Evolutionary conservation across 2,888 invertebrate genomes (phyloP), one percentile per base, ranked within the genome.

Genomic region (Formica aserva): DNA sequence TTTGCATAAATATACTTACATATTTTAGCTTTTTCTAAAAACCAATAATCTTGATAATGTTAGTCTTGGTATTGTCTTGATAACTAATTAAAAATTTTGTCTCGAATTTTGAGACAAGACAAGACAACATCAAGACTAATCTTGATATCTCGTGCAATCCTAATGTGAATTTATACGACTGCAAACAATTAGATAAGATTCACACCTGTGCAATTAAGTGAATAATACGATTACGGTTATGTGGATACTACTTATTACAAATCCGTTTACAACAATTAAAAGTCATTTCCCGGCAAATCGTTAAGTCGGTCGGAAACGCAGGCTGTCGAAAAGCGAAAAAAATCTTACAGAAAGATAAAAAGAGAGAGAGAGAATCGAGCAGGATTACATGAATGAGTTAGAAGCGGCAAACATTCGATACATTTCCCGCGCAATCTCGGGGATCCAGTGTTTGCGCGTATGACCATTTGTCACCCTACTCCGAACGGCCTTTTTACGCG

Each of bases 381-480:
- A 15, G 29, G 18, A 26, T 22, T 38, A 55, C 22, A 35, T 9
- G 78, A 80, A 32, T 35, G 78, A 72, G 60, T 60, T 80, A 35
- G 72, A 57, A n/a, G 60, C 9, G 35, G 45, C 60, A 35, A 80
- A 80, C 74, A 72, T 80, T 72, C 57, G 74, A 80, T 77, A 77
- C 29, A 67, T 57, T 60, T 80, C 26, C 72, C 74, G 45, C 60
- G 60, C 78, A 78, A 80, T 80, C 78, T 72, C 78, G 60, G 45
- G 13, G 57, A 72, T 72, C 60, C 74, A 45, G 60, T 80, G 74
- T 80, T 80, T 72, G 78, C 74, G 78, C 60, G 78, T 80, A 80
- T 62, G 74, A 80, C 60, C 78, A 80, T 80, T 80, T 80, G 78
- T 80, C 78, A 80, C 35, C 60, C 45, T 80, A 80, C 18, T 35